Evolutionary conservation across 2,888 invertebrate genomes (phyloP), one percentile per base, ranked within the genome.

Genomic region (Stenoptilia bipunctidactyla): DNA sequence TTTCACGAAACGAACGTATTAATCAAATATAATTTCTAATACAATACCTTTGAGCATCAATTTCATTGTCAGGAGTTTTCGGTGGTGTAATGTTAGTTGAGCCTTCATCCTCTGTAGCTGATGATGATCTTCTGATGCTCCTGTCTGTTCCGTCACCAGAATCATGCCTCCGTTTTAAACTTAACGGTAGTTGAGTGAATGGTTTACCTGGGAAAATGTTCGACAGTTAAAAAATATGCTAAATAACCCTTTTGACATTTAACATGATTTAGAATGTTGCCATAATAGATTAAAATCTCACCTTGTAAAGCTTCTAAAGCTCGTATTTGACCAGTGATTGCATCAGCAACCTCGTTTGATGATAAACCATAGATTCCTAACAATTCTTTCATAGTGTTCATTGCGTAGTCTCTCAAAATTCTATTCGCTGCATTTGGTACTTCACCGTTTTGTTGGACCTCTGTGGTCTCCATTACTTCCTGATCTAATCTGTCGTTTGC

Each of bases 331-430:
- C 89, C 87, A 43, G 87, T 87, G 47, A 91, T 88, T 56, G 87
- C 87, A 59, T 90, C 90, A 34, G 89, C 88, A 39, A 90, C 89
- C 62, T 91, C 92, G 47, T 83, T 85, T 13, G 88, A 88, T 40
- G 89, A 90, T 50, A 92, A 76, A 14, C 92, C 92, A 62, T 92
- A 92, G 54, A 92, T 91, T 15, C 90, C 90, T 41, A 92, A 74
- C 38, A 92, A 70, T 61, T 92, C 92, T 52, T 91, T 88, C 90
- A 92, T 91, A 8, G 92, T 92, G 52, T 89, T 90, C 80, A 92
- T 90, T 2, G 92, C 92, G 63, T 90, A 92, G 58, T 92, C 92
- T 55, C 90, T 86, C 70, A 92, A 85, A 50, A 89, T 89, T 49
- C 86, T 86, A 51, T 87, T 88, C 15, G 87, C 85, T 45, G 86